Percentiles rank a stretch among this genome's conserved stretches.
Evolutionary conservation across 2,797 vertebrate species (phyloP).

Genomic region (Sternarchorhynchus goeldii): DNA sequence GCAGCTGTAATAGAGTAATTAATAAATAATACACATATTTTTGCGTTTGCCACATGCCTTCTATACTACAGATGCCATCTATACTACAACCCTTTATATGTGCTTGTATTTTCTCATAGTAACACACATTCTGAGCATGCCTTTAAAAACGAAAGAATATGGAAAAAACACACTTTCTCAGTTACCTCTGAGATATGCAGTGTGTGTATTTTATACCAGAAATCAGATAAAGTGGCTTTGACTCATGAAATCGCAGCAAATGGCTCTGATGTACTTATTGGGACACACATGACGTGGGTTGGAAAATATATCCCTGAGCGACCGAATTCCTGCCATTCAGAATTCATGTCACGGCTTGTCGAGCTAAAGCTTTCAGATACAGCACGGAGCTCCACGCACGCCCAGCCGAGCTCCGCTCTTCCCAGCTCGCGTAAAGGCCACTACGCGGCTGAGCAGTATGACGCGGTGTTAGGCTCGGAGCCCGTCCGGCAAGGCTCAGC

Average conservation of each 20-base stretch:
- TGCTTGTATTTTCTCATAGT: neutral
- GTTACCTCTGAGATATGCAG: neutral
- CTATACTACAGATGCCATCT: no score
- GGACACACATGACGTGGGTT: constrained; percentile 65
- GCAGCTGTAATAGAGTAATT: neutral
- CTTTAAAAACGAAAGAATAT: neutral
- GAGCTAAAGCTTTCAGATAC: constrained; percentile 66
- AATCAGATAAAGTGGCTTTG: constrained; percentile 2
- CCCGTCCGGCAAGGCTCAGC: constrained; percentile 3
- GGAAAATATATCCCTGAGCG: constrained; percentile 73
- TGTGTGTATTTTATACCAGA: neutral
- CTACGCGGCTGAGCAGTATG: neutral
- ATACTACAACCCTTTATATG: neutral
- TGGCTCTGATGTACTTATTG: constrained; percentile 63
- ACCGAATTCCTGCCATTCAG: constrained; percentile 90
- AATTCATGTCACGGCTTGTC: constrained; percentile 82
- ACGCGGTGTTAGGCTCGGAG: neutral
- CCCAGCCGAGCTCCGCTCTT: neutral
- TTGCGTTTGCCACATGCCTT: neutral
- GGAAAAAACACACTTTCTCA: no score
- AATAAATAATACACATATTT: neutral
- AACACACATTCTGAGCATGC: neutral
- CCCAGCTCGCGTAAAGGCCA: no score
- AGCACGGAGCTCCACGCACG: constrained; percentile 31
- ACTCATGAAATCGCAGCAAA: constrained; percentile 1